Base-by-base conservation (phyloP, 2,888 invertebrate genomes). In the Boloria euphrosyne region DNA sequence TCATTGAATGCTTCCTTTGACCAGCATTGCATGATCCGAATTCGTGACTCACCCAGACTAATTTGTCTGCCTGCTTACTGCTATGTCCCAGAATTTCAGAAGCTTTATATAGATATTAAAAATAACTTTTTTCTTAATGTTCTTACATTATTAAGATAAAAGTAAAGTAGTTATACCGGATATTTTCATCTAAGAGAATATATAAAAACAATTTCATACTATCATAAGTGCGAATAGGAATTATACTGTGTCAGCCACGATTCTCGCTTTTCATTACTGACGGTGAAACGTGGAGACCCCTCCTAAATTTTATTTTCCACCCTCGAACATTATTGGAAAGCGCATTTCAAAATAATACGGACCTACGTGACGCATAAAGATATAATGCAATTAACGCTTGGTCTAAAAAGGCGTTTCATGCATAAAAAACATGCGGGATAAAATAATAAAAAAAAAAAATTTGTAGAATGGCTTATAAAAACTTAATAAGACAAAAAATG, bases 11-110 rank as follows among this genome's bases (percentile, higher is more conserved):
- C 57, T 64, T 68, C 66, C 65, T 62, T 67, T 67, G 61, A 65
- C 65, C 65, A 64, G 73, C 73, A 73, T 71, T 66, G 50, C 58
- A 67, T 62, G 59, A 54, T 62, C 55, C 55, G 59, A 47, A 46
- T 55, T 60, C 60, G 60, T 57, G 50, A 62, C 62, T 18, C 58
- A 46, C 27, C 55, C 18, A 38, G 17, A 50, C 47, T 38, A 57
- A 66, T 62, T 60, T 63, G 27, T 55, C 47, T n/a, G 44, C 22
- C 22, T 10, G 46, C 47, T n/a, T 22, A n/a, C 22, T 10, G 46
- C n/a, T 55, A 44, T 57, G 22, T 57, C 44, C 44, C 57, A 57
- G 57, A 46, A 46, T 57, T 46, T 57, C 13, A 18, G n/a, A 46
- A 46, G 7, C 46, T 57, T 57, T 46, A n/a, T 22, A 22, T 31